These are phyloP conservation scores for Zaprionus lineosus DNA, from an alignment of 2,888 invertebrate genomes.

Conservation along the genomic window DNA sequence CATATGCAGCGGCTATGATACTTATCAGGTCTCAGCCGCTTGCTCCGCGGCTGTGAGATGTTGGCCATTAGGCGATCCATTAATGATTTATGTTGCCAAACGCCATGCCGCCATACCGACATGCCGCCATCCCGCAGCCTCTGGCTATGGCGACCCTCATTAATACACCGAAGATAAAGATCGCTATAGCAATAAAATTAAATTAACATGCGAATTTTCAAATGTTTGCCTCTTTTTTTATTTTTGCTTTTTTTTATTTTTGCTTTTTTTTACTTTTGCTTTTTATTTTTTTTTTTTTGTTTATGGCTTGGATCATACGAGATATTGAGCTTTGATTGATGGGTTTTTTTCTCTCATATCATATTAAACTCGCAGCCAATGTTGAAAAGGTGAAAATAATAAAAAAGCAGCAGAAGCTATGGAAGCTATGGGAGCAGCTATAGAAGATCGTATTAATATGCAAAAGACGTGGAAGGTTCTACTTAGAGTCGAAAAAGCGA, in stretches of 20 bases:
- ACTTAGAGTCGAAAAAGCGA: conserved; percentile 35
- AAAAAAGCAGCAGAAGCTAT: conserved; percentile 20
- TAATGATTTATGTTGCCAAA: conserved; percentile 67
- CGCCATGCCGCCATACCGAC: conserved; percentile 4
- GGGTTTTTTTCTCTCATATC: conserved; percentile 43
- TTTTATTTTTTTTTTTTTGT: too few species aligned
- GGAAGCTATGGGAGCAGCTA: too few species aligned
- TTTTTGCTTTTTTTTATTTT: conserved; percentile 2
- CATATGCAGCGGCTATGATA: conserved; percentile 20
- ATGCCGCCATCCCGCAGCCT: too few species aligned
- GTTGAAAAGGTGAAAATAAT: conserved; percentile 3
- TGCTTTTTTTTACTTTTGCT: neutral
- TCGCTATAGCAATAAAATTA: conserved; percentile 50
- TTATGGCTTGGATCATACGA: conserved; percentile 17
- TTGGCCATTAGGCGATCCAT: conserved; percentile 45
- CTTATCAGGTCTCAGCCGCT: conserved; percentile 32
- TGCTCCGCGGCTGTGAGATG: conserved; percentile 26
- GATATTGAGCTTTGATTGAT: conserved; percentile 54
- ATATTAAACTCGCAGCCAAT: conserved; percentile 20
- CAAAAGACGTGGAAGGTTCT: conserved; percentile 68
- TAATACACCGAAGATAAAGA: conserved; percentile 52
- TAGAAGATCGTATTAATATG: conserved; percentile 48
- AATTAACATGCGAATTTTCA: conserved; percentile 63
- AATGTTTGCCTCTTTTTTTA: conserved; percentile 15
- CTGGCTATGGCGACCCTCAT: conserved; percentile 22